Conservation (phyloP, 2,113 vertebrate species). For the Edolisoma coerulescens region DNA sequence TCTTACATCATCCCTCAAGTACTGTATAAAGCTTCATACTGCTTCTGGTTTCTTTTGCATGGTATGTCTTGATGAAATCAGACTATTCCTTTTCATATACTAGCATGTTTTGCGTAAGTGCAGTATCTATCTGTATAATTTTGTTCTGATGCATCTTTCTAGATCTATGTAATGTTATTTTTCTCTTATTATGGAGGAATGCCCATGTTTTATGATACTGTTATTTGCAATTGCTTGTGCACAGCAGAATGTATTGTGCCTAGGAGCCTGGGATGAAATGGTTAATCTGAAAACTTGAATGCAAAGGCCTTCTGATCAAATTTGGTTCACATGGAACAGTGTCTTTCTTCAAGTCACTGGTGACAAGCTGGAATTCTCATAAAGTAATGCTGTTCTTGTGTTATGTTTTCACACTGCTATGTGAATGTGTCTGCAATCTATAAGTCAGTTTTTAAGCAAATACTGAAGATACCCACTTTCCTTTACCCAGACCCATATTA, state of each 20-base stretch:
- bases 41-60: not conserved
- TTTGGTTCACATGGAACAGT: not conserved
- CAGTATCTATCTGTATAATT: not conserved
- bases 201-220: not conserved
- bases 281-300: not conserved
- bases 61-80: not conserved
- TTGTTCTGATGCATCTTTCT: not conserved
- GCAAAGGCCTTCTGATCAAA: not conserved
- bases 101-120: not conserved
- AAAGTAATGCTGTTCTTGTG: not conserved
- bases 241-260: not conserved
- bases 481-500: not conserved
- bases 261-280: not conserved
- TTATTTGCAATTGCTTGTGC: not conserved
- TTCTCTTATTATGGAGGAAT: not conserved
- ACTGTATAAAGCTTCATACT: not conserved
- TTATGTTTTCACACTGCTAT: not conserved
- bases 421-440: not conserved
- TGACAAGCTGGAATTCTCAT: not conserved
- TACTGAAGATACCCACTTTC: not conserved
- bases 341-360: not conserved
- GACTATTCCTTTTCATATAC: not conserved
- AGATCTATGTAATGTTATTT: not conserved
- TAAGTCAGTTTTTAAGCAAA: not conserved
- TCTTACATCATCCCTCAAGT: not conserved